These are phyloP conservation scores for Rhinoderma darwinii DNA, from an alignment of 2,113 vertebrate species.

Conservation along the genomic window DNA sequence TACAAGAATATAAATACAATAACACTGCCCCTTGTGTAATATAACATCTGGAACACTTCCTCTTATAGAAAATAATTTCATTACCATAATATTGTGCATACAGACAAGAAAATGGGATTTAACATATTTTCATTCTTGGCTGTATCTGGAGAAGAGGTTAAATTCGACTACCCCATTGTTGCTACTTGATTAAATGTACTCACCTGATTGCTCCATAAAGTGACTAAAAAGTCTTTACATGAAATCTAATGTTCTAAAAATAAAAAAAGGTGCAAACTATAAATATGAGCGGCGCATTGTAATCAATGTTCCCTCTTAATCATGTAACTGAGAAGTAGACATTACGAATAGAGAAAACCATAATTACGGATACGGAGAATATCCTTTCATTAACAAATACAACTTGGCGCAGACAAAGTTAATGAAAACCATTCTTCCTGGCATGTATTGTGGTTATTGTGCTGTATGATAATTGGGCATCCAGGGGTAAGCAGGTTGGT, in stretches of 20 bases:
- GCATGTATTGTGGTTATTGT: constrained; percentile 9
- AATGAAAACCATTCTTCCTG: constrained; percentile 8
- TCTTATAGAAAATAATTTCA: too few relatives aligned
- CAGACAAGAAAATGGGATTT: too few relatives aligned
- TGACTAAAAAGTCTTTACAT: neutral
- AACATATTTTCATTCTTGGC: too few relatives aligned
- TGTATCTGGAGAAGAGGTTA: too few relatives aligned
- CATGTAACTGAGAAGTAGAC: neutral
- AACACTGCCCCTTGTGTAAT: too few relatives aligned
- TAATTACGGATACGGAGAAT: neutral
- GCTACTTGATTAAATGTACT: neutral
- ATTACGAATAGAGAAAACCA: neutral
- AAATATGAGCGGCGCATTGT: neutral
- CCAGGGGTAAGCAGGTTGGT: neutral
- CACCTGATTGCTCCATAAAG: neutral
- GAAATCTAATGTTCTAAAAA: neutral
- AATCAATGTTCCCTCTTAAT: neutral
- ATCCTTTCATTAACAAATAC: constrained; percentile 14
- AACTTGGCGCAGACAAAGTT: constrained; percentile 1
- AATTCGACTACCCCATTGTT: too few relatives aligned
- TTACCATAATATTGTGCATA: too few relatives aligned
- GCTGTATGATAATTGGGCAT: constrained; percentile 10
- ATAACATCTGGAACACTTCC: too few relatives aligned
- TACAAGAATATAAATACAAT: too few relatives aligned
- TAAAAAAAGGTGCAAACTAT: neutral